Base-by-base conservation (phyloP, 1,140 invertebrate species). In the Anastrepha obliqua region DNA sequence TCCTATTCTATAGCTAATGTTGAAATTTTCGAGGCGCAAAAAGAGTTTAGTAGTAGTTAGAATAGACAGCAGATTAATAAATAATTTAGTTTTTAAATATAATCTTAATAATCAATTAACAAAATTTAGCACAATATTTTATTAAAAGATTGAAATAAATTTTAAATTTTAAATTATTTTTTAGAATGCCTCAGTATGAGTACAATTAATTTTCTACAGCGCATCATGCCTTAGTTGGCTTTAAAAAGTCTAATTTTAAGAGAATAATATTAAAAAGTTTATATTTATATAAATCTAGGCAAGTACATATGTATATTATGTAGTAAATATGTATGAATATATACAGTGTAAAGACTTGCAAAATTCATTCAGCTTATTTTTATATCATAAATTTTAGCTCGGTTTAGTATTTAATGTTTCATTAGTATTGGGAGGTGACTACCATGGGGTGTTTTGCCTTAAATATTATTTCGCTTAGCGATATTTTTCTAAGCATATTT, bases 391-490 rank as follows among this genome's bases (percentile, higher is more conserved):
- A 29, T 55, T 51, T 81, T 55, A 55, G 47, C 47, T 58, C 20
- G 74, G 47, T 15, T 81, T 67, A 67, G 64, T 67, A 39, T 2
- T 62, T 62, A 17, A 8, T 67, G 20, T 67, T 17, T 44, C 39
- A 74, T 81, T 81, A 81, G 74, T 81, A 81, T 55, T 81, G 74
- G 47, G n/a, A 17, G 0, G n/a, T 81, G 47, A 81, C 74, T 81
- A 29, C 13, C 17, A 17, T n/a, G n/a, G 17, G 55, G 47, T 81
- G 47, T 51, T 81, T 81, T 81, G 39, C 7, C 39, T 74, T 74
- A 70, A 15, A 17, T 6, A 44, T 44, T 17, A 13, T 74, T 74
- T 74, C 42, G n/a, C 5, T n/a, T 62, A 17, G 13, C 6, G 51
- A 0, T 55, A 55, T 58, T 58, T 58, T 58, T 7, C 65, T 20